Percentiles rank a stretch among this genome's conserved stretches.
Evolutionary conservation across 2,888 invertebrate genomes (phyloP).

Genomic region (Cecidostiba fungosa): DNA sequence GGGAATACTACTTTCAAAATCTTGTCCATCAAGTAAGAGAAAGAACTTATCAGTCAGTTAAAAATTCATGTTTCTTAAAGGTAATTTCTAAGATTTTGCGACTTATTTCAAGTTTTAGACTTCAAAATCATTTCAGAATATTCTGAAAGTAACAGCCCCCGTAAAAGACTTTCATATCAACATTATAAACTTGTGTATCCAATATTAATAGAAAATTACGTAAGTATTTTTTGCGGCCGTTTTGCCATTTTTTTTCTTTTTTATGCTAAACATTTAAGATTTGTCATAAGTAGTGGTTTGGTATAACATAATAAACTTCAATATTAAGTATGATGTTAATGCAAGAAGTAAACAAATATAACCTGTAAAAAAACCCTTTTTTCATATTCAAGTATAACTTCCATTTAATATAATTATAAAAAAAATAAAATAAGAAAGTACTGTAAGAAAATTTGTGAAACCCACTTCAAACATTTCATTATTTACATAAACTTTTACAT

Average conservation of each 20-base stretch:
- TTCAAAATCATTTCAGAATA: constrained; percentile 24
- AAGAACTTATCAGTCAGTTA: background rate
- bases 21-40: background rate
- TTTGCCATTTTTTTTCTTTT: background rate
- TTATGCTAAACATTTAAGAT: constrained; percentile 12
- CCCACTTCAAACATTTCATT: constrained; percentile 26
- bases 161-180: constrained; percentile 42
- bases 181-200: constrained; percentile 45
- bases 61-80: background rate
- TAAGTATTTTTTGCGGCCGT: constrained; percentile 30
- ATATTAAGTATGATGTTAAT: background rate
- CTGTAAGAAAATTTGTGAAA: constrained; percentile 4
- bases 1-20: constrained; percentile 12
- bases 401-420: background rate
- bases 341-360: background rate
- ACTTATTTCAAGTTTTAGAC: background rate
- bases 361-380: background rate
- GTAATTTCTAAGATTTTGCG: background rate
- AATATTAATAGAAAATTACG: constrained; percentile 45
- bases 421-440: background rate
- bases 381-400: background rate
- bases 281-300: constrained; percentile 7
- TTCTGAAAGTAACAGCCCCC: constrained; percentile 30
- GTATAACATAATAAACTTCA: background rate
- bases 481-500: constrained; percentile 36